phyloP scores from a whole-genome alignment of 2,113 vertebrate genomes.

The Apus apus region DNA sequence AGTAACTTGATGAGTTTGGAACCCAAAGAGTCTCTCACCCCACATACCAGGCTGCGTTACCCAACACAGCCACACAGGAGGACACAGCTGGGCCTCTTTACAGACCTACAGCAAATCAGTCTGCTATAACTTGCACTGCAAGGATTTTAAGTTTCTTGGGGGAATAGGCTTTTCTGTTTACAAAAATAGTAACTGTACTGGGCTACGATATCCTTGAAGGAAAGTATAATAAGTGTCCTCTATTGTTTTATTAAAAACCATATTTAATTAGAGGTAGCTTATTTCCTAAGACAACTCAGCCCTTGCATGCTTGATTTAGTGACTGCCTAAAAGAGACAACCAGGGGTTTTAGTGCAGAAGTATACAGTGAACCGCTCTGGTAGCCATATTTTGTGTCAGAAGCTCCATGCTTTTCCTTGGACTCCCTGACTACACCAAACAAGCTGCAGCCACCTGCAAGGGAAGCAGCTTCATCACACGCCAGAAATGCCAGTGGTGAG shows the following conservation, averaged over 20 bases:
- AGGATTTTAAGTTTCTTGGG: neutral
- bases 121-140: accelerated
- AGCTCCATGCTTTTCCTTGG: neutral
- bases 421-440: neutral
- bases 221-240: neutral
- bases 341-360: neutral
- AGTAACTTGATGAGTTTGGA: neutral
- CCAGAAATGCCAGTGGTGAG: neutral
- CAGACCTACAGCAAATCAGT: neutral
- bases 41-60: accelerated
- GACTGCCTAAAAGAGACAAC: neutral
- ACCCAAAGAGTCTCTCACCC: neutral
- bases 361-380: neutral
- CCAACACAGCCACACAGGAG: accelerated
- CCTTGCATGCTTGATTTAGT: neutral
- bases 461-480: neutral
- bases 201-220: neutral
- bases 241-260: neutral
- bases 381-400: neutral
- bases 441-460: neutral
- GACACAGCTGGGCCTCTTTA: neutral
- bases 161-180: neutral
- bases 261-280: neutral
- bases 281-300: neutral
- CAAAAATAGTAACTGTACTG: neutral